Percentiles rank a stretch among this genome's conserved stretches.
Evolutionary conservation across 2,888 invertebrate genomes (phyloP).

Genomic region (Pachymerium ferrugineum): DNA sequence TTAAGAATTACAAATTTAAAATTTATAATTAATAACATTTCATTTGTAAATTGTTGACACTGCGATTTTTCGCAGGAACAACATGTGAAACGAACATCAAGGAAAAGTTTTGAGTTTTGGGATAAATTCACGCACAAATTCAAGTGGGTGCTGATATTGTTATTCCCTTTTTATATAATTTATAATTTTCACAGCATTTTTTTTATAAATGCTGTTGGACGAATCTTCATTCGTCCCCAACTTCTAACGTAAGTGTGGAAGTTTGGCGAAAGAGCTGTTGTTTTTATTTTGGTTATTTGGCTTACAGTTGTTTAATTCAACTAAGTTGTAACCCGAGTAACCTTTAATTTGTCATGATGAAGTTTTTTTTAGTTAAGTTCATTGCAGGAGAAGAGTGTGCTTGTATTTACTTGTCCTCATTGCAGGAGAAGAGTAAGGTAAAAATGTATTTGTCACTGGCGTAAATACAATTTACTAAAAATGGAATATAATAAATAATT

Average conservation of each 20-base stretch:
- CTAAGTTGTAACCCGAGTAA: background rate
- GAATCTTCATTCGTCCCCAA: constrained; percentile 11
- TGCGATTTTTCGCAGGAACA: constrained; percentile 8
- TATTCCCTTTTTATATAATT: constrained; percentile 3
- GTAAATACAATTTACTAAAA: no score
- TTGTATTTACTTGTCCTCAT: constrained; percentile 9
- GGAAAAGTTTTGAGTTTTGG: background rate
- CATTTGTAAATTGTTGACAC: background rate
- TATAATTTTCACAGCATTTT: constrained; percentile 25
- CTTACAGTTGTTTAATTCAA: background rate
- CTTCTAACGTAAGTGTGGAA: background rate
- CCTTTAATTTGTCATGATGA: background rate
- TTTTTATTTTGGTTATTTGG: background rate
- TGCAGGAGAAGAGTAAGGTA: background rate
- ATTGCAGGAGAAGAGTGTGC: constrained; percentile 1
- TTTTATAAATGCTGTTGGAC: constrained; percentile 20
- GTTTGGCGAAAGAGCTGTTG: constrained; percentile 17
- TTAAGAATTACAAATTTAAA: no score
- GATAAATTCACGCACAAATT: background rate
- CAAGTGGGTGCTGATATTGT: background rate
- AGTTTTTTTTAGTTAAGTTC: background rate
- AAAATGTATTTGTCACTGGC: no score
- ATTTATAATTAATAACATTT: background rate
- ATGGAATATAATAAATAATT: no score
- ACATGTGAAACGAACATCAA: background rate